phyloP scores from a whole-genome alignment of 2,888 invertebrate species.

The Prenolepis imparis region DNA sequence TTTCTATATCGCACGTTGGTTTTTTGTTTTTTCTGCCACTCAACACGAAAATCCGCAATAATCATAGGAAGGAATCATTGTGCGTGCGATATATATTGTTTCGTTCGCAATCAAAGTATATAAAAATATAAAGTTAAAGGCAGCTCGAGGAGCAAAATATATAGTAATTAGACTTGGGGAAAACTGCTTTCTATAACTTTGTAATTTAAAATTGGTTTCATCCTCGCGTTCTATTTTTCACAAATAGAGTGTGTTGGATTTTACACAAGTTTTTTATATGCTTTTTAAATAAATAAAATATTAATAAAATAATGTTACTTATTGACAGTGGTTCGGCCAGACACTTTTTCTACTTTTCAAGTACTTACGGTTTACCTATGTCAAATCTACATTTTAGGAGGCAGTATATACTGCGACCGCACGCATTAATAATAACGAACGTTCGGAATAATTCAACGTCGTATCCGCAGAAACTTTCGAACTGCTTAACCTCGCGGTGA shows the following conservation, averaged over 20 bases:
- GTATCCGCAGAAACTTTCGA: slow-evolving; percentile 58
- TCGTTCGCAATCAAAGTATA: not conserved
- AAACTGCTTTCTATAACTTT: not conserved
- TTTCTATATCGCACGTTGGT: slow-evolving; percentile 17
- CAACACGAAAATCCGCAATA: not conserved
- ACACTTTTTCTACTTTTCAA: not conserved
- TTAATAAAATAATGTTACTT: not conserved
- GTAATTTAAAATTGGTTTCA: not conserved
- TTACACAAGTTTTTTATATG: not conserved
- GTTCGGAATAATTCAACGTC: slow-evolving; percentile 62
- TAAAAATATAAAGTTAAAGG: not conserved
- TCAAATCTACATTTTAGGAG: not conserved
- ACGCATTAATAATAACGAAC: slow-evolving; percentile 26
- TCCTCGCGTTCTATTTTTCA: not conserved
- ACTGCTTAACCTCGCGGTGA: slow-evolving; percentile 66
- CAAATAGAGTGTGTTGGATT: not conserved
- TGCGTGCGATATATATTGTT: not conserved
- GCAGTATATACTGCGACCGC: slow-evolving; percentile 1
- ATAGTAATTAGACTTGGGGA: not conserved
- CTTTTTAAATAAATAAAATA: not conserved
- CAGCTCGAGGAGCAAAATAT: not conserved
- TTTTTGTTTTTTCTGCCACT: not conserved
- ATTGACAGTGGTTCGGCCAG: not conserved
- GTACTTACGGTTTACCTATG: slow-evolving; percentile 7
- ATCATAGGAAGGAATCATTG: not conserved